Evolutionary conservation across 2,888 invertebrate genomes (phyloP).

Genomic region (Pollenia amentaria): DNA sequence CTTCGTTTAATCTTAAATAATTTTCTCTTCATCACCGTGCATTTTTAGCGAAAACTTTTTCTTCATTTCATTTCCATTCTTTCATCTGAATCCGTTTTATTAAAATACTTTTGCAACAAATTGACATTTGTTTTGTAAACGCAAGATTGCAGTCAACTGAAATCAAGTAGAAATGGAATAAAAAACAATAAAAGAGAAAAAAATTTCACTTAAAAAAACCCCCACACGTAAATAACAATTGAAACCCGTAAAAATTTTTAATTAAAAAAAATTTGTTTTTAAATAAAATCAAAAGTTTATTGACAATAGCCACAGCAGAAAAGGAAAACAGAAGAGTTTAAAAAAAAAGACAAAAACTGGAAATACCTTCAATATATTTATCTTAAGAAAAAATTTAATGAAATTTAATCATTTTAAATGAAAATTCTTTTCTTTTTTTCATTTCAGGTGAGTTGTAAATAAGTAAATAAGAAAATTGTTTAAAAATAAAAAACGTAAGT

Average conservation of each 20-base stretch:
- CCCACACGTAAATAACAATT: conserved; percentile 31
- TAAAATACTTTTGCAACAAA: conserved; percentile 69
- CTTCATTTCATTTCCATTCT: background rate
- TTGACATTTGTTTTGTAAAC: conserved; percentile 58
- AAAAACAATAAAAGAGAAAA: background rate
- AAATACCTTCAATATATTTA: background rate
- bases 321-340: background rate
- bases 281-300: conserved; percentile 23
- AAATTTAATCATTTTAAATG: background rate
- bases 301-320: background rate
- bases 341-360: background rate
- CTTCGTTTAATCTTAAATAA: background rate
- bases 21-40: conserved; percentile 1
- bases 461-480: background rate
- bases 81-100: conserved; percentile 51
- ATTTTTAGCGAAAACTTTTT: conserved; percentile 1
- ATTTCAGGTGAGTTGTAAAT: conserved; percentile 35
- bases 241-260: conserved; percentile 43
- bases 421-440: conserved; percentile 10
- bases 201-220: conserved; percentile 1
- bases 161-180: conserved; percentile 1
- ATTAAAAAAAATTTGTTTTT: conserved; percentile 53
- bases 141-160: conserved; percentile 12
- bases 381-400: background rate
- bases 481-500: background rate